Base-by-base conservation (phyloP, 2,888 invertebrate genomes). In the Bimastos eiseni region DNA sequence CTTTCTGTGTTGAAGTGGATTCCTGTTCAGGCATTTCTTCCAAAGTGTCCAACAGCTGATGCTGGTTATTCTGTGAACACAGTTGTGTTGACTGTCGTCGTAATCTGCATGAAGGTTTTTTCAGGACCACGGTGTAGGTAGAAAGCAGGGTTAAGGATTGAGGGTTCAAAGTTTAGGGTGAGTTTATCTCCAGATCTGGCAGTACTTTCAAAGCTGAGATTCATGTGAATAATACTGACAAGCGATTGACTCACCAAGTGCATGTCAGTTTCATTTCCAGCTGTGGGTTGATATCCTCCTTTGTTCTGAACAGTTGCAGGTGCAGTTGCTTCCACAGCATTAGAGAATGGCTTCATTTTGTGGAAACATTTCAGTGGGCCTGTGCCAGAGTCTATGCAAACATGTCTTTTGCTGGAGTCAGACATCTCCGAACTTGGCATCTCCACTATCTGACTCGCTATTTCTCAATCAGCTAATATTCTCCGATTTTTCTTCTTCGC, bases 51-150 rank as follows among this genome's bases (percentile, higher is more conserved):
- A 36, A 34, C 37, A 17, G 24, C 36, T 21, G 34, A 84, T 21
- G 1, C 36, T 21, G 34, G 37, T 37, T 86, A 37, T 86, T 86
- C 34, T 34, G 34, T 34, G 36, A 19, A 86, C 19, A 86, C 86
- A 86, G 24, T 17, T 86, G 36, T 34, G 86, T 86, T 86, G 86
- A 86, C 34, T 86, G 17, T 86, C 86, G 86, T 15, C 86, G 86
- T 37, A 86, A 86, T 37, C 86, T 86, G 36, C 17, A 19, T 24
- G 86, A 86, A 24, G 34, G 6, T n/a, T 86, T 37, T 86, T 86
- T 24, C 34, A 84, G 34, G 84, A 84, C 34, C 36, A 37, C 36
- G 21, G 17, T 36, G 36, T 30, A 36, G 86, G 21, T 34, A 24
- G 36, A 86, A 37, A 37, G 34, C 86, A 86, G 37, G 17, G 17